Evolutionary conservation across 2,113 vertebrate species (phyloP).

Genomic region (Gambusia holbrooki): DNA sequence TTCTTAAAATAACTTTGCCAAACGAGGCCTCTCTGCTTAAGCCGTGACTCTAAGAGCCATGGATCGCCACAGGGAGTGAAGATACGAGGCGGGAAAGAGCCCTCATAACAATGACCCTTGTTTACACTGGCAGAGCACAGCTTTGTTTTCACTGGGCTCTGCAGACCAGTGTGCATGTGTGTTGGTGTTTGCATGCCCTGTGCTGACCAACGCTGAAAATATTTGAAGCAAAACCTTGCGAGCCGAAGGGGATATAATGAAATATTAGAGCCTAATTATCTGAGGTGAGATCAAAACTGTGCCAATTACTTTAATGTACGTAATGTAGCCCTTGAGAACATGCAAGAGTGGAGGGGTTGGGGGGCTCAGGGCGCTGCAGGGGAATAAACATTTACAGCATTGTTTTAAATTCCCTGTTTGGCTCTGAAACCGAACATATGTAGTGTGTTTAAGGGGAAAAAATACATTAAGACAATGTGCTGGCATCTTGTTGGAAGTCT

Average conservation of each 20-base stretch:
- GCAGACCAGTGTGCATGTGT: conserved; percentile 34
- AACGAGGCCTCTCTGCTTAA: conserved; percentile 25
- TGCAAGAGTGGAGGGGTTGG: neutral
- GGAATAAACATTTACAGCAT: conserved; percentile 22
- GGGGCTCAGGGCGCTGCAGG: neutral
- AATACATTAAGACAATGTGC: conserved; percentile 36
- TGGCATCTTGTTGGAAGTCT: conserved; percentile 38
- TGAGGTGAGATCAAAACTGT: conserved; percentile 54
- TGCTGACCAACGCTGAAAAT: conserved; percentile 68
- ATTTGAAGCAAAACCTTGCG: conserved; percentile 59
- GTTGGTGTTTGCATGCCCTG: conserved; percentile 30
- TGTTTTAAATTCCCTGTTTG: conserved; percentile 11
- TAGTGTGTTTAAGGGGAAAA: neutral
- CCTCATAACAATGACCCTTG: conserved; percentile 67
- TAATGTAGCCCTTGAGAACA: conserved; percentile 25
- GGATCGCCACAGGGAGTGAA: conserved; percentile 46
- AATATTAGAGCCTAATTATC: conserved; percentile 68
- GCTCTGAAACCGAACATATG: conserved; percentile 6
- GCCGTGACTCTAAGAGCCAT: conserved; percentile 24
- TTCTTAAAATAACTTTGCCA: conserved; percentile 55
- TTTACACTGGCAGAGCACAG: conserved; percentile 70
- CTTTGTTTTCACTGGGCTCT: conserved; percentile 71
- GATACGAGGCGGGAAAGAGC: conserved; percentile 59
- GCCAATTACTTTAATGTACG: conserved; percentile 35
- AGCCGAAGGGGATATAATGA: conserved; percentile 58